Percentiles rank a stretch among this genome's conserved stretches.
Conservation (phyloP, 2,888 invertebrate species). For the Tenthredo distinguenda region DNA sequence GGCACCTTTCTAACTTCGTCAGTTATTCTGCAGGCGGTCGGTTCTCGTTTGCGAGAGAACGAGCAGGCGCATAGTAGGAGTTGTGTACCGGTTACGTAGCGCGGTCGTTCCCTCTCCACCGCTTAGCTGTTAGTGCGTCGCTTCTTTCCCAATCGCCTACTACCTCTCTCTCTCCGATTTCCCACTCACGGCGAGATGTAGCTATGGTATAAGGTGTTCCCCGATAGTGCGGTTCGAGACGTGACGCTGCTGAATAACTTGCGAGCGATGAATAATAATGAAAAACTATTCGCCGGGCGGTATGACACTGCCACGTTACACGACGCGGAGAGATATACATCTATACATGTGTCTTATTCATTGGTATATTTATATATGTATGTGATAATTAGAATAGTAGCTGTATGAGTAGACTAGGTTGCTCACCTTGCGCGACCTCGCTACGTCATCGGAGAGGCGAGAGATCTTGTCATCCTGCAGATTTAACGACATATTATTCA, state of each 20-base stretch:
- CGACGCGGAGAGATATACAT: background rate
- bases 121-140: background rate
- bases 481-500: slow-evolving; percentile 11
- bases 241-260: background rate
- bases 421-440: slow-evolving; percentile 40
- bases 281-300: background rate
- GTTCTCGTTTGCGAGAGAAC: background rate
- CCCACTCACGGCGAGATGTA: background rate
- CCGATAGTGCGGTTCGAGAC: background rate
- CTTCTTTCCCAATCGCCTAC: background rate
- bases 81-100: slow-evolving; percentile 22
- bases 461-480: background rate
- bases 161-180: background rate
- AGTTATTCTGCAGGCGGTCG: background rate
- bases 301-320: background rate
- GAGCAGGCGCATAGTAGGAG: background rate
- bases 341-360: background rate
- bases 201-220: slow-evolving; percentile 7
- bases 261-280: background rate
- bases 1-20: slow-evolving; percentile 32
- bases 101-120: background rate
- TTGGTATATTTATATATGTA: background rate
- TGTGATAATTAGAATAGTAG: background rate
- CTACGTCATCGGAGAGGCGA: slow-evolving; percentile 22
- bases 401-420: slow-evolving; percentile 17